These are phyloP conservation scores for Leptodactylus fallax DNA, from an alignment of 2,797 vertebrate genomes.

Conservation along the genomic window DNA sequence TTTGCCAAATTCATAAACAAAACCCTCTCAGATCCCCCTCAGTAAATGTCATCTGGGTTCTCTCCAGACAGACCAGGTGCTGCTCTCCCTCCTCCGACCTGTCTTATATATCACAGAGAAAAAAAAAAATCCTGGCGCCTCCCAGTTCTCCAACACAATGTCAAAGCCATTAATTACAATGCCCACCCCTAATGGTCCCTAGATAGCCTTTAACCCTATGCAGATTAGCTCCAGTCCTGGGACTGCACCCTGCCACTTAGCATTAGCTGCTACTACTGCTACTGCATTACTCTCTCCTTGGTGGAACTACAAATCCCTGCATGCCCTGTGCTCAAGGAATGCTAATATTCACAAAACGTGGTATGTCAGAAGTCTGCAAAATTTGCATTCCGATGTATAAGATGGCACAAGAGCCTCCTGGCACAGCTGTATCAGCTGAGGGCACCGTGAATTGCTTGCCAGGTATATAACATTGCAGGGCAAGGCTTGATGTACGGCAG, in stretches of 20 bases:
- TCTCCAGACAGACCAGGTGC: constrained; percentile 56
- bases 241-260: not conserved
- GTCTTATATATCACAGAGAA: constrained; percentile 68
- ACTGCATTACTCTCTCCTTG: not conserved
- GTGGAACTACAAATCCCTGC: constrained; percentile 7
- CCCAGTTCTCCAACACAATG: constrained; percentile 56
- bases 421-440: not conserved
- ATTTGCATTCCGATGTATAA: not conserved
- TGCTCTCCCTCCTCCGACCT: constrained; percentile 36
- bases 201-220: not conserved
- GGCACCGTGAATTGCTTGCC: not conserved
- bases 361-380: not conserved
- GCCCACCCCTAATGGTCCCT: constrained; percentile 45
- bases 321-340: not conserved
- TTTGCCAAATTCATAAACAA: constrained; percentile 90
- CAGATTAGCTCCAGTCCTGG: not conserved
- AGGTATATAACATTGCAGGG: not conserved
- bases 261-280: not conserved
- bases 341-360: not conserved
- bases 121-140: constrained; percentile 60
- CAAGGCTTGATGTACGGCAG: too few relatives aligned
- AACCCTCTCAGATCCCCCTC: constrained; percentile 57
- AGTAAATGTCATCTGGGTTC: constrained; percentile 56
- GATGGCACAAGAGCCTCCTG: not conserved
- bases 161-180: constrained; percentile 53